Base-by-base conservation (phyloP, 2,797 vertebrate species). In the Clarias pachynema region DNA sequence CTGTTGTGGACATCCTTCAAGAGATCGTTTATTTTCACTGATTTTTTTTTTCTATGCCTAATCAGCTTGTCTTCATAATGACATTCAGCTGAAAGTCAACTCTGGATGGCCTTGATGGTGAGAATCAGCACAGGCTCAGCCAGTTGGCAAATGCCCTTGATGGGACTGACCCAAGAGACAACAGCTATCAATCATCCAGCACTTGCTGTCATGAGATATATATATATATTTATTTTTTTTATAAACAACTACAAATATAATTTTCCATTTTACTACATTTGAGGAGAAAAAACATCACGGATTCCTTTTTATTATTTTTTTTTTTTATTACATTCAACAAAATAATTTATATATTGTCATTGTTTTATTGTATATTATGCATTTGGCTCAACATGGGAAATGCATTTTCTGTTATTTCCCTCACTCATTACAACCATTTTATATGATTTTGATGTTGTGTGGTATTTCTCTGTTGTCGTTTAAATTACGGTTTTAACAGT, bases 401-500 rank as follows among this genome's bases (percentile, higher is more conserved):
- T 34, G 2, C 3, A 74, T 22, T 14, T 74, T 20, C 8, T 26
- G 40, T n/a, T 74, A 26, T 56, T 31, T 77, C 26, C 53, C 26
- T 57, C 8, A 22, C 20, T 5, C 74, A 5, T 77, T 34, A 5
- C 9, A 53, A 29, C n/a, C 20, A 22, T 29, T 53, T 74, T 16
- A 6, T 68, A 29, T 60, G 49, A 56, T 73, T 75, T 70, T 65
- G 63, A 72, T 84, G 82, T 0, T 72, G 63, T 79, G 75, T 79
- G 79, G 78, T 92, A 90, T 87, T 90, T 94, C 92, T 91, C 93
- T 93, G 93, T 95, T 94, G 94, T 95, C 94, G 94, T 94, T 94
- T 96, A 56, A 95, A 95, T 96, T 95, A 94, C 95, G 94, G 93
- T 95, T 44, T 95, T 95, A 94, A 95, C 95, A 95, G 96, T 89